A percentile compares a stretch with the other conserved stretches of the same genome.
Evolutionary conservation across 2,888 invertebrate genomes (phyloP).

Genomic region (Meandrusa payeni): DNA sequence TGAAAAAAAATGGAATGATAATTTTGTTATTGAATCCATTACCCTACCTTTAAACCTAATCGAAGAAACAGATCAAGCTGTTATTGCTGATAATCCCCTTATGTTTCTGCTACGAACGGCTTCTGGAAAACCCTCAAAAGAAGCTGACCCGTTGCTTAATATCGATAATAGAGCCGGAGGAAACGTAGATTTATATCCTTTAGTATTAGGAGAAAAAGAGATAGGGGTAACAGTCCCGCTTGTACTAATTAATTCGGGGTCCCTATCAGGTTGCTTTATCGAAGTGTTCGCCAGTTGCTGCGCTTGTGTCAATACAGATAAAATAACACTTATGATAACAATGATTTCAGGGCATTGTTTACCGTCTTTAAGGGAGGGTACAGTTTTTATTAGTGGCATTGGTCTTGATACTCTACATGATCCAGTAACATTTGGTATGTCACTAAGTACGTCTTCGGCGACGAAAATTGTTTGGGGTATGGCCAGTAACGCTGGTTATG

Average conservation of each 20-base stretch:
- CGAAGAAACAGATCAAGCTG: constrained; percentile 36
- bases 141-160: constrained; percentile 53
- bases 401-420: constrained; percentile 48
- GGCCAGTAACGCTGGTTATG: constrained; percentile 47
- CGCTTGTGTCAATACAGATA: constrained; percentile 34
- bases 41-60: constrained; percentile 48
- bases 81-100: constrained; percentile 53
- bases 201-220: constrained; percentile 56
- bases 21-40: constrained; percentile 32
- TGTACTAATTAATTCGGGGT: constrained; percentile 44
- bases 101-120: constrained; percentile 50
- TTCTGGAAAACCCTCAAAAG: constrained; percentile 49
- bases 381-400: constrained; percentile 55
- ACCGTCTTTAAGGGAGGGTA: constrained; percentile 56
- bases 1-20: constrained; percentile 50
- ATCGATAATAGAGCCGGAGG: constrained; percentile 61
- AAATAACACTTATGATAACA: constrained; percentile 51
- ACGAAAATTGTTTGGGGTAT: constrained; percentile 57
- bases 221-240: constrained; percentile 44
- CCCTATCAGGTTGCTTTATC: constrained; percentile 41
- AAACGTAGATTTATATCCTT: constrained; percentile 59
- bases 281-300: constrained; percentile 40
- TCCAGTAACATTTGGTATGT: constrained; percentile 51
- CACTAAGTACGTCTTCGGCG: constrained; percentile 45
- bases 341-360: constrained; percentile 65